Conservation (phyloP, 1,140 invertebrate species). For the Spodoptera frugiperda region DNA sequence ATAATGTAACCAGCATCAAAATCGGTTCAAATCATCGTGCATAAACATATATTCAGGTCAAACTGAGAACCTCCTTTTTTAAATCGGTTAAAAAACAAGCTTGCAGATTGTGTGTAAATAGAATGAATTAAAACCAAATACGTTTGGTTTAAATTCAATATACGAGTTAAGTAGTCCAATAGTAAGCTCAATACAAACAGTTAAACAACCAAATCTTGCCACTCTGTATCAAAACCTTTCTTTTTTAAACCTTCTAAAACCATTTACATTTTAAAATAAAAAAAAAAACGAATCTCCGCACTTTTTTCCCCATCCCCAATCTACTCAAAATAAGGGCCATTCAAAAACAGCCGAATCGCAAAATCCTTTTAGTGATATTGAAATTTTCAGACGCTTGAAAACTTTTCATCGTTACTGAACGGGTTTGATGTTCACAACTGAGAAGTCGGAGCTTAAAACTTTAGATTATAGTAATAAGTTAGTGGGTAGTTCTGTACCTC, state of each 20-base stretch:
- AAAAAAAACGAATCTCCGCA: slow-evolving; percentile 7
- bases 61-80: too few relatives aligned
- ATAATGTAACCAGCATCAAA: too few relatives aligned
- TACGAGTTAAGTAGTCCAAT: too few relatives aligned
- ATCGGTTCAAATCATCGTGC: too few relatives aligned
- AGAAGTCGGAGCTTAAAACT: slow-evolving; percentile 25
- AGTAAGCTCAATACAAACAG: too few relatives aligned
- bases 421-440: slow-evolving; percentile 30
- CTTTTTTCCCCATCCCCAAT: slow-evolving; percentile 16
- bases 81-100: too few relatives aligned
- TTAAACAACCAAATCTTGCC: background rate
- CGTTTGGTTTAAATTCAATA: too few relatives aligned
- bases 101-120: too few relatives aligned
- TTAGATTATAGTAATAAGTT: slow-evolving; percentile 39
- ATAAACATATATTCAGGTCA: too few relatives aligned
- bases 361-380: slow-evolving; percentile 56
- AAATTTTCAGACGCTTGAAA: slow-evolving; percentile 46
- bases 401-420: slow-evolving; percentile 34
- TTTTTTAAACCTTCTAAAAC: slow-evolving; percentile 2
- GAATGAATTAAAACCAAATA: too few relatives aligned
- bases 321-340: slow-evolving; percentile 46
- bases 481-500: slow-evolving; percentile 12
- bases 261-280: slow-evolving; percentile 15
- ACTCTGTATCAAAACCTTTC: background rate
- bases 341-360: slow-evolving; percentile 50